phyloP scores from a whole-genome alignment of 2,113 vertebrate species.

The Galeopterus variegatus region DNA sequence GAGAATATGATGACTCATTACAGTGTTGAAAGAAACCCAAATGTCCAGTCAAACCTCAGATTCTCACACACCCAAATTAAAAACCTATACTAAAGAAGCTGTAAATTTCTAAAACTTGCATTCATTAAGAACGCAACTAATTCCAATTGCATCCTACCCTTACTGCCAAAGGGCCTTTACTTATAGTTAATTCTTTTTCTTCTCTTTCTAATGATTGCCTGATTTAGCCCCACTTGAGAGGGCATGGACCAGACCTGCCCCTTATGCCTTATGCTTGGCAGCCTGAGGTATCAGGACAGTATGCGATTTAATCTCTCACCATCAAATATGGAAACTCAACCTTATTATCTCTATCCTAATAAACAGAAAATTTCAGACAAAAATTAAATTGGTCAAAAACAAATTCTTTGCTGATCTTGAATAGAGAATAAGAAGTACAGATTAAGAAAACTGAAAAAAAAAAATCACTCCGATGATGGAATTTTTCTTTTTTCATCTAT shows the following conservation, averaged over 20 bases:
- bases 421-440: background rate
- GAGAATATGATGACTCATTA: background rate
- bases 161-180: background rate
- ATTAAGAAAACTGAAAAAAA: conserved; percentile 15
- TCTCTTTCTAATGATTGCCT: background rate
- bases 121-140: conserved; percentile 10
- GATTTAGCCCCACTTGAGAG: background rate
- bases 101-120: background rate
- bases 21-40: background rate
- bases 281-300: background rate
- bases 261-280: background rate
- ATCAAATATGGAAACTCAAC: background rate
- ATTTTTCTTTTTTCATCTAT: background rate
- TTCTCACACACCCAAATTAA: conserved; percentile 28
- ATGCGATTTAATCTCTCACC: background rate
- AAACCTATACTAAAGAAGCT: background rate
- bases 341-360: background rate
- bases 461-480: background rate
- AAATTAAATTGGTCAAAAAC: background rate
- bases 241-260: no score
- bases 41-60: background rate
- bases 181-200: background rate
- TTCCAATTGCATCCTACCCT: background rate
- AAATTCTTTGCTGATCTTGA: conserved; percentile 40
- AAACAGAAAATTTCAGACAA: background rate